Base-by-base conservation (phyloP, 2,888 invertebrate species). In the Agapostemon virescens region DNA sequence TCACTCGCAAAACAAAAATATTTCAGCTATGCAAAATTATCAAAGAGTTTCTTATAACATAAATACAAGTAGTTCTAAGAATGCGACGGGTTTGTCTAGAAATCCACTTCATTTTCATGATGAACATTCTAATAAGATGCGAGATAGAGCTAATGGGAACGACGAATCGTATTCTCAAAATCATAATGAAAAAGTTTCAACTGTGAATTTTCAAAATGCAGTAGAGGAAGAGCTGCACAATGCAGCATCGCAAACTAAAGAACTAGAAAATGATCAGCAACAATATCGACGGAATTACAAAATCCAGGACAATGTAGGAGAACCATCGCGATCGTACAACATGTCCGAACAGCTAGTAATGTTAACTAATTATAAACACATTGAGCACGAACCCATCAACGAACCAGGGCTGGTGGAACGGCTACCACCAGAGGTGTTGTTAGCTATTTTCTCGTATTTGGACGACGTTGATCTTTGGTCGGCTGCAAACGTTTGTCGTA, bases 401-500 rank as follows among this genome's bases (percentile, higher is more conserved):
- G 94, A 95, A 9, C 94, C 95, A 5, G 95, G 95, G 0, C 91
- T 96, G 0, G 94, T 96, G 7, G 95, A 96, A 88, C 95, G 95
- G 83, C 91, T 96, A 74, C 96, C 96, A 26, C 95, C 96, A 72
- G 96, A 96, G 94, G 97, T 98, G 86, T 93, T 98, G 90, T 94
- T 98, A 70, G 95, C 96, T 84, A 97, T 98, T 82, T 98, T 98
- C 93, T 96, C 96, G 70, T 97, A 97, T 93, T 93, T 98, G 90
- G 98, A 98, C 91, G 98, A 98, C 93, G 95, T 98, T 90, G 98
- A 98, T 0, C 94, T 98, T 88, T 97, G 98, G 95, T 97, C 96
- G 89, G 97, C 97, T 77, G 96, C 97, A 55, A 96, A 96, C 91
- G 98, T 98, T 42, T 98, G 98, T 91, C 94, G 95, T 84, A 95